These are phyloP conservation scores for Rosalia funebris DNA, from an alignment of 2,888 invertebrate species.

Conservation along the genomic window DNA sequence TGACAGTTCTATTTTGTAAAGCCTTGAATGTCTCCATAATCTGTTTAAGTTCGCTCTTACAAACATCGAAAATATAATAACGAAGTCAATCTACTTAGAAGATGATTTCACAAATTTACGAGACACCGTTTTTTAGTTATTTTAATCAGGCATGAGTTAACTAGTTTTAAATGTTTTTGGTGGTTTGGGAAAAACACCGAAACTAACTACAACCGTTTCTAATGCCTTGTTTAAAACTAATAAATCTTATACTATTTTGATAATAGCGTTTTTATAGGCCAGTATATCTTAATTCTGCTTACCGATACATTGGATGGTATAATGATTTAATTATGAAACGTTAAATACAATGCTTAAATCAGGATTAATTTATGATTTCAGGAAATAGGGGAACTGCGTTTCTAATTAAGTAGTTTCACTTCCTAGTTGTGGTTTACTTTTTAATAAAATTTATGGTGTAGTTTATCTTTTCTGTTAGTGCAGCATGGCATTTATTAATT, in stretches of 20 bases:
- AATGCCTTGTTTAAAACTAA: slow-evolving; percentile 22
- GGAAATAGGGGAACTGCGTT: too few species aligned
- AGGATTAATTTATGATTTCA: too few species aligned
- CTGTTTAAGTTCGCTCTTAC: slow-evolving; percentile 2
- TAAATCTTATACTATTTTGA: slow-evolving; percentile 16
- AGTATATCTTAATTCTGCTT: slow-evolving; percentile 3
- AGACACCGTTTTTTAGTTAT: slow-evolving; percentile 21
- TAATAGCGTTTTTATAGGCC: neutral
- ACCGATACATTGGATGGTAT: neutral
- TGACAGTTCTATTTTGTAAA: slow-evolving; percentile 25
- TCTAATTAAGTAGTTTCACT: too few species aligned
- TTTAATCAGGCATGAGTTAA: slow-evolving; percentile 24
- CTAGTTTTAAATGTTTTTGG: slow-evolving; percentile 15
- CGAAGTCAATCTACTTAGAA: slow-evolving; percentile 7
- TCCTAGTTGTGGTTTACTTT: too few species aligned
- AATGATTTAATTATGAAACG: neutral
- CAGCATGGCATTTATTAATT: too few species aligned
- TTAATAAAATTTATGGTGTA: too few species aligned
- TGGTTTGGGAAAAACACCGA: neutral
- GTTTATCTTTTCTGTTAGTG: too few species aligned
- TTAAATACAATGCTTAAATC: too few species aligned
- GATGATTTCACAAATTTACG: slow-evolving; percentile 18
- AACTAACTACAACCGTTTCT: slow-evolving; percentile 10
- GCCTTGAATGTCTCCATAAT: slow-evolving; percentile 10
- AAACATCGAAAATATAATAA: slow-evolving; percentile 18